phyloP scores from a whole-genome alignment of 2,113 vertebrate genomes.

The Podocnemis expansa region DNA sequence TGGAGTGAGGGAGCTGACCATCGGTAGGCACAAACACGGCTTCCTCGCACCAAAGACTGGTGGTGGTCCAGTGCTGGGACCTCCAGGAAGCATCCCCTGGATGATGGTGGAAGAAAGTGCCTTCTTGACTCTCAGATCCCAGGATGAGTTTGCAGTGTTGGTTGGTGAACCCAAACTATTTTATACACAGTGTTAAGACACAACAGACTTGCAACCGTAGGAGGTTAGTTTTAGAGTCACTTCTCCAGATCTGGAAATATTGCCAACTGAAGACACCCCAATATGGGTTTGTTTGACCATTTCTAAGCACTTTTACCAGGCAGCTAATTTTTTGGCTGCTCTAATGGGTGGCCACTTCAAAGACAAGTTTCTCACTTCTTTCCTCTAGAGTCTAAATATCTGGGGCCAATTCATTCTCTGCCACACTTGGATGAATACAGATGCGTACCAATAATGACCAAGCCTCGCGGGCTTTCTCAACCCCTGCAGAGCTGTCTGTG shows the following conservation, averaged over 20 bases:
- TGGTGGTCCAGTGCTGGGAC: no score
- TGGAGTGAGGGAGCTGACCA: no score
- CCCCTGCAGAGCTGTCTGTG: neutral
- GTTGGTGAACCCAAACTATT: neutral
- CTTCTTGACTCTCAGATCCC: no score
- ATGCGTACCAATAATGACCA: neutral
- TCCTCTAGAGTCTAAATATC: neutral
- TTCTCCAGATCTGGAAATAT: neutral
- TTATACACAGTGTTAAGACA: neutral
- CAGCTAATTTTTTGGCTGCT: neutral
- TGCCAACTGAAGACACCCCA: neutral
- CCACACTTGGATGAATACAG: neutral
- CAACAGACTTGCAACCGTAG: neutral
- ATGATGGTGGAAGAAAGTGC: no score
- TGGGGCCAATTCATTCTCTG: neutral
- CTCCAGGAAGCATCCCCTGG: no score
- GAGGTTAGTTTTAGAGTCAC: neutral
- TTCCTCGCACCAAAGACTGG: no score
- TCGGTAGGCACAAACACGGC: no score
- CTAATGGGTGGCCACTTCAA: neutral
- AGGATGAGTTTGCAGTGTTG: neutral
- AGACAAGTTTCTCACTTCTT: no score
- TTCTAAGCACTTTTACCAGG: neutral
- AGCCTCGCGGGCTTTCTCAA: neutral
- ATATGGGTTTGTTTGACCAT: neutral